Percentiles rank a stretch among this genome's conserved stretches.
These are phyloP conservation scores for Yoshiicerus persimilis DNA, from an alignment of 1,140 invertebrate genomes.

Conservation along the genomic window DNA sequence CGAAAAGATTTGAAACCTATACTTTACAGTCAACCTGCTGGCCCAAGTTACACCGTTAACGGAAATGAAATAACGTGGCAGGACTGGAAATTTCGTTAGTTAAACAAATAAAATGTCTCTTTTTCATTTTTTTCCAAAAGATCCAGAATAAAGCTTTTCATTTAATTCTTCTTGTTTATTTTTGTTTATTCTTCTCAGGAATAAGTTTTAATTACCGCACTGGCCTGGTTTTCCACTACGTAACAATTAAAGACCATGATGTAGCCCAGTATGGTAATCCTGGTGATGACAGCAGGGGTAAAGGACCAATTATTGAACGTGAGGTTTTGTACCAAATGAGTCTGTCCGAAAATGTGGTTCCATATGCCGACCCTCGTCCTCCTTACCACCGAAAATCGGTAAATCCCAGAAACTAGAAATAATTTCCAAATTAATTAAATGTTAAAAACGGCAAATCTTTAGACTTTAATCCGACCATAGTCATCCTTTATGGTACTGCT, in stretches of 20 bases:
- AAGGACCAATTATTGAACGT: too few relatives aligned
- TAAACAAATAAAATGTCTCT: too few relatives aligned
- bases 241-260: conserved; percentile 38
- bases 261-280: background rate
- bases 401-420: too few relatives aligned
- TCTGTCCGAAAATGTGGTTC: conserved; percentile 40
- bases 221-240: conserved; percentile 42
- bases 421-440: too few relatives aligned
- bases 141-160: background rate
- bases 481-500: too few relatives aligned
- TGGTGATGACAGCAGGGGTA: background rate
- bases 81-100: conserved; percentile 39
- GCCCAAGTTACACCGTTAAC: conserved; percentile 37
- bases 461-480: too few relatives aligned
- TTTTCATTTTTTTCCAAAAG: background rate
- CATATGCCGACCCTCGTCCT: conserved; percentile 45
- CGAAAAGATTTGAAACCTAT: conserved; percentile 41
- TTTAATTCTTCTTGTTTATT: too few relatives aligned
- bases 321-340: conserved; percentile 40
- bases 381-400: conserved; percentile 44
- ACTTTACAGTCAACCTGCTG: conserved; percentile 31
- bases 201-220: conserved; percentile 44
- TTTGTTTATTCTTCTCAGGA: too few relatives aligned
- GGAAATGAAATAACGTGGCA: conserved; percentile 45
- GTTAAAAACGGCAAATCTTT: too few relatives aligned